Conservation (phyloP, 2,113 vertebrate species). For the Rhynchopsitta pachyrhyncha region DNA sequence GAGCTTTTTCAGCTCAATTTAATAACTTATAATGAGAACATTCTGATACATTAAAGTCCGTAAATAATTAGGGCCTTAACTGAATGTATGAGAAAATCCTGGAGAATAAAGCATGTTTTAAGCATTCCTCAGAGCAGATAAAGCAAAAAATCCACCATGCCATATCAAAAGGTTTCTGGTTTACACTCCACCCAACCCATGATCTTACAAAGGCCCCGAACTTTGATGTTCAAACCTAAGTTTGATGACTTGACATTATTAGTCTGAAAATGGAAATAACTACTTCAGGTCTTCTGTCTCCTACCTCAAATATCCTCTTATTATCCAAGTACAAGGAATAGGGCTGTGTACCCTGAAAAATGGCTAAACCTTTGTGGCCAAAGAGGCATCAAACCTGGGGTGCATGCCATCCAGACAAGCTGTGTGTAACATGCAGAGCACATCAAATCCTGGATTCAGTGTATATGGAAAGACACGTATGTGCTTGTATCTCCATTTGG, state of each 20-base stretch:
- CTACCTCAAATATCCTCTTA: not conserved
- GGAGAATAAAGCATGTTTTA: not conserved
- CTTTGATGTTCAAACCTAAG: not conserved
- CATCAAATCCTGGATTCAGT: not conserved
- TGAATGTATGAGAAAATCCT: not conserved
- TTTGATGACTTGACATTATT: not conserved
- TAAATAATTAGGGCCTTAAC: not conserved
- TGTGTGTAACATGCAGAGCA: not conserved
- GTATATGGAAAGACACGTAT: accelerated
- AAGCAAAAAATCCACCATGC: not conserved
- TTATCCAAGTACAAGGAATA: not conserved
- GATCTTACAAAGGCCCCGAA: not conserved
- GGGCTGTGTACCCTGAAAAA: not conserved
- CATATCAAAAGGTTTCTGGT: not conserved
- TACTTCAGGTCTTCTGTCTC: not conserved
- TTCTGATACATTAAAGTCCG: not conserved
- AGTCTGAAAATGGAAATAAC: not conserved
- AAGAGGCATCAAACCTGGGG: not conserved
- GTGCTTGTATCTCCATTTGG: not conserved
- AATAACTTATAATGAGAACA: not conserved
- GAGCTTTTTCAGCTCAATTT: not conserved
- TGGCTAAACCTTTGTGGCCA: accelerated
- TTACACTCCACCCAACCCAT: not conserved
- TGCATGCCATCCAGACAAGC: accelerated
- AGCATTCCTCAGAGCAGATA: not conserved